These are phyloP conservation scores for Zele albiditarsus DNA, from an alignment of 2,888 invertebrate genomes.

Conservation along the genomic window DNA sequence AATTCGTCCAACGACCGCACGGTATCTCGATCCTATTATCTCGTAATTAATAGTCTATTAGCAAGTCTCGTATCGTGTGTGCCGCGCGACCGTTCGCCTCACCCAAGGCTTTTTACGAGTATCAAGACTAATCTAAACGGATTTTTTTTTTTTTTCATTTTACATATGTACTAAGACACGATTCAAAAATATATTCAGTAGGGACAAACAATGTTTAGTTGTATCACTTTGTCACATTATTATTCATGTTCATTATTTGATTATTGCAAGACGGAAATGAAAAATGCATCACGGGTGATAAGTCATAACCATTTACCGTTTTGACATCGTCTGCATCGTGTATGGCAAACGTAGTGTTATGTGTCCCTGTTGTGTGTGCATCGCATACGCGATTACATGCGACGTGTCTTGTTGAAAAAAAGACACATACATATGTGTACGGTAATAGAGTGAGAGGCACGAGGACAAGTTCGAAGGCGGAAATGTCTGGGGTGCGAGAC, in stretches of 20 bases:
- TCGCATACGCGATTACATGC: constrained; percentile 57
- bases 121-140: constrained; percentile 20
- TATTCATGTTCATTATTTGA: constrained; percentile 27
- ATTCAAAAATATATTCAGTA: neutral
- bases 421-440: neutral
- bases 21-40: constrained; percentile 58
- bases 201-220: neutral
- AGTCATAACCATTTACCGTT: constrained; percentile 68
- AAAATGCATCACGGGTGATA: constrained; percentile 62
- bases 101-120: neutral
- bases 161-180: neutral
- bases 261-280: constrained; percentile 61
- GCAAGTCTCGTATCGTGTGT: constrained; percentile 49
- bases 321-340: constrained; percentile 65
- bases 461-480: constrained; percentile 42
- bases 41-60: constrained; percentile 63
- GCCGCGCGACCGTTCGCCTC: constrained; percentile 27
- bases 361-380: constrained; percentile 53
- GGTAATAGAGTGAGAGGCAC: constrained; percentile 28
- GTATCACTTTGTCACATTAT: neutral
- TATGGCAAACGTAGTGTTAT: constrained; percentile 41
- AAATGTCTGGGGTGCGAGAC: constrained; percentile 33
- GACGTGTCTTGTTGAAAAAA: constrained; percentile 25
- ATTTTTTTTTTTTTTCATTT: neutral
- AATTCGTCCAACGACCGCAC: constrained; percentile 52